Conservation (phyloP, 2,797 vertebrate species). For the Lates japonicus region DNA sequence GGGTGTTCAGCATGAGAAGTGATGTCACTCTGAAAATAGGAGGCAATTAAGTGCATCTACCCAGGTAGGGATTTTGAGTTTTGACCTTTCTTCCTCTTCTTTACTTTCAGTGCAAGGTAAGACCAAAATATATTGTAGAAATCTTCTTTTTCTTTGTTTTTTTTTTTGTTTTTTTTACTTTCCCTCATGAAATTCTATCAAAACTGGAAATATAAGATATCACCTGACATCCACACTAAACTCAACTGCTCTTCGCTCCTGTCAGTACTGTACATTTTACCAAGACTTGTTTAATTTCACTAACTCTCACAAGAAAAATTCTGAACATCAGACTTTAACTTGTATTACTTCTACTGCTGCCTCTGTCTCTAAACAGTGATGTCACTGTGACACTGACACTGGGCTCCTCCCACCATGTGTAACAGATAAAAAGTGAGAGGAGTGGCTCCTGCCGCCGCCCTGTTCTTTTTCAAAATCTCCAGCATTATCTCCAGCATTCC, state of each 20-base stretch:
- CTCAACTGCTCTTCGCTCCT: not conserved
- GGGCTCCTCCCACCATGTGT: constrained; percentile 12
- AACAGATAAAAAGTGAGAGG: constrained; percentile 5
- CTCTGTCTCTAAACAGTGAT: constrained; percentile 9
- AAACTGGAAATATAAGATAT: not conserved
- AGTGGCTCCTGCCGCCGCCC: not conserved
- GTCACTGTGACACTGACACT: constrained; percentile 29
- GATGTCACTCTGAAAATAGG: constrained; percentile 30
- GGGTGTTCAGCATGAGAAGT: constrained; percentile 35
- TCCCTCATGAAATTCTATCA: not conserved
- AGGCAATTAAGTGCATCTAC: constrained; percentile 5
- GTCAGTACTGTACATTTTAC: not conserved
- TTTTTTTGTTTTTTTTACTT: not conserved
- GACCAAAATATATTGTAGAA: not conserved
- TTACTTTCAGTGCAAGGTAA: not conserved
- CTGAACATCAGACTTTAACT: not conserved
- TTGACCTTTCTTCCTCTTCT: not conserved
- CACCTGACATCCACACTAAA: not conserved
- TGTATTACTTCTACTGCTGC: not conserved
- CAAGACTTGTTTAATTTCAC: too few species aligned
- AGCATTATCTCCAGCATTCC: constrained; percentile 31
- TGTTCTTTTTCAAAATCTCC: constrained; percentile 1
- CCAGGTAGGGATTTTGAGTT: not conserved
- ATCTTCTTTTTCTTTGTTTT: not conserved
- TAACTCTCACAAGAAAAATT: not conserved